Conservation (phyloP, 2,888 invertebrate species). For the Tromatobia lineatoria region DNA sequence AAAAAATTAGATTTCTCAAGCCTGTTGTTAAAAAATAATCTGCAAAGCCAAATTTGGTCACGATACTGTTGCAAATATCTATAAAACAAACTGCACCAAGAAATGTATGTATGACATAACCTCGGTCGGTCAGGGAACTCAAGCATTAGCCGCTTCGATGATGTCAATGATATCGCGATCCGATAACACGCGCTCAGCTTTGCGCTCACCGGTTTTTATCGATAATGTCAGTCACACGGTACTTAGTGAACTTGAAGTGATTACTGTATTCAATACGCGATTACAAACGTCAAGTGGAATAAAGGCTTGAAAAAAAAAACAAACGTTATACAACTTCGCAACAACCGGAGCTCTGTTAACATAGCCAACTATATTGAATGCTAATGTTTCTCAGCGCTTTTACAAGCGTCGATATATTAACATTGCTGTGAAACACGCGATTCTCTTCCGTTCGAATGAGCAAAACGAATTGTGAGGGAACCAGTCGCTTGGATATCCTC, state of each 20-base stretch:
- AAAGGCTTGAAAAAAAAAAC: not conserved
- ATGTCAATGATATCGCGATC: too few relatives aligned
- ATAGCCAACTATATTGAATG: constrained; percentile 23
- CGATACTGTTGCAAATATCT: too few relatives aligned
- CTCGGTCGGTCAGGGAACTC: too few relatives aligned
- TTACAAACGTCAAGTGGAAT: not conserved
- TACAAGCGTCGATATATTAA: constrained; percentile 26
- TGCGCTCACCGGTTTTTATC: too few relatives aligned
- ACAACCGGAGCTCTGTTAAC: not conserved
- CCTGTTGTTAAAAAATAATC: too few relatives aligned
- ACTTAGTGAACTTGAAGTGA: not conserved
- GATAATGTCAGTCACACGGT: not conserved
- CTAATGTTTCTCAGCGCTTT: not conserved
- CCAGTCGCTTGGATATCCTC: not conserved
- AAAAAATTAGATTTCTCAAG: too few relatives aligned
- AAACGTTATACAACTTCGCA: constrained; percentile 4
- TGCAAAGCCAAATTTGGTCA: too few relatives aligned
- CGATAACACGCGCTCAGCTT: too few relatives aligned
- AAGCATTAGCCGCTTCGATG: too few relatives aligned
- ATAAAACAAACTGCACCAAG: too few relatives aligned
- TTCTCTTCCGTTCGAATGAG: constrained; percentile 49
- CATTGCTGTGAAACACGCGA: constrained; percentile 47
- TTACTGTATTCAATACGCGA: not conserved
- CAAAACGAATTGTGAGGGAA: constrained; percentile 3
- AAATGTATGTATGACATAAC: too few relatives aligned